phyloP scores from a whole-genome alignment of 2,888 invertebrate genomes.

The Spilosoma lubricipeda region DNA sequence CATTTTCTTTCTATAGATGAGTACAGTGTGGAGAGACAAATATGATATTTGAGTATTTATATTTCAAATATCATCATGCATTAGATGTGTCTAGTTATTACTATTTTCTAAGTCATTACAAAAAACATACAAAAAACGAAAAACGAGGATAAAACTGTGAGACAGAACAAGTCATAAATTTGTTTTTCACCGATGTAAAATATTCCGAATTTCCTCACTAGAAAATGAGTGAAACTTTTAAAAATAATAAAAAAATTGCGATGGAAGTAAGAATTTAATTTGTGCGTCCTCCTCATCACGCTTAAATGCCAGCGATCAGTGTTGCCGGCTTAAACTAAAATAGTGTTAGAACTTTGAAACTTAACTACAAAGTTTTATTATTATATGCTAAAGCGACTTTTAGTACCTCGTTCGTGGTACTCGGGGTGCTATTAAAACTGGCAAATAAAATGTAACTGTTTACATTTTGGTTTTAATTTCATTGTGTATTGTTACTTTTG shows the following conservation, averaged over 20 bases:
- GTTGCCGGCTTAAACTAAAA: conserved; percentile 24
- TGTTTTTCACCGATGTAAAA: neutral
- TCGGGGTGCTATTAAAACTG: neutral
- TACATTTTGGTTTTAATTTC: neutral
- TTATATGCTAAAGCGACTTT: conserved; percentile 23
- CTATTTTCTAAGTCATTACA: neutral
- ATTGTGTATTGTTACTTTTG: neutral
- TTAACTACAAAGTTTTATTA: conserved; percentile 27
- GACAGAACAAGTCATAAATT: neutral
- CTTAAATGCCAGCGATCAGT: conserved; percentile 19
- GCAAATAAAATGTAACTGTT: neutral
- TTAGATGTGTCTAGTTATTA: too few species aligned
- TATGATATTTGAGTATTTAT: too few species aligned
- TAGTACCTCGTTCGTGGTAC: neutral
- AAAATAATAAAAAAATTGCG: neutral
- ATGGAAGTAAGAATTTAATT: conserved; percentile 20
- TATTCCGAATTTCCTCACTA: neutral
- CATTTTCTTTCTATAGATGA: too few species aligned
- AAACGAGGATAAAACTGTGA: neutral
- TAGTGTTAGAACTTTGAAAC: conserved; percentile 28
- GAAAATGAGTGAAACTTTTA: neutral
- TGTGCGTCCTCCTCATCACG: conserved; percentile 6
- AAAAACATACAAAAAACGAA: neutral
- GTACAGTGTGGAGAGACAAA: too few species aligned
- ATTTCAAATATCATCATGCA: too few species aligned